Conservation (phyloP, 2,113 vertebrate species). For the Carassius gibelio region DNA sequence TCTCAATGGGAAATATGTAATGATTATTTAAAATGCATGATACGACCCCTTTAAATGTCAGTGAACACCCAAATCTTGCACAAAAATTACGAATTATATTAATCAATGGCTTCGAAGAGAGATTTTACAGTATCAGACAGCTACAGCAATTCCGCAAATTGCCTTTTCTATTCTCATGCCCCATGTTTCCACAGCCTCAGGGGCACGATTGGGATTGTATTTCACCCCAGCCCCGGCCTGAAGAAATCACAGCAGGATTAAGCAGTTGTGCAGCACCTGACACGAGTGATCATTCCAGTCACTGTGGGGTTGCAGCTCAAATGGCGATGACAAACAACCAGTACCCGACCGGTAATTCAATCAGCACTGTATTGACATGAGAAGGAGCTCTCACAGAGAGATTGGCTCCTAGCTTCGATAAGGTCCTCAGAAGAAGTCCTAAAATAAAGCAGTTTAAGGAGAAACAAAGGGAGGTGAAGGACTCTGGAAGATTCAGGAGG, state of each 20-base stretch:
- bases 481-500: background rate
- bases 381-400: conserved; percentile 8
- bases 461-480: conserved; percentile 14
- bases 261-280: conserved; percentile 60
- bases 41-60: background rate
- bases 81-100: background rate
- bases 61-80: background rate
- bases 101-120: background rate
- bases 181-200: background rate
- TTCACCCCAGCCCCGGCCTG: conserved; percentile 40
- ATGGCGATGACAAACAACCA: conserved; percentile 56
- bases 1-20: background rate
- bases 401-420: conserved; percentile 7
- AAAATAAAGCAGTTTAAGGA: conserved; percentile 23
- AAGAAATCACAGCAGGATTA: conserved; percentile 56
- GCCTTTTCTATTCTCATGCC: conserved; percentile 11
- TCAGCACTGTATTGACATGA: conserved; percentile 15
- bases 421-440: background rate
- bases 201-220: conserved; percentile 36
- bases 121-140: background rate
- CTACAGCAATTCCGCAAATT: background rate
- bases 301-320: conserved; percentile 40
- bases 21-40: background rate
- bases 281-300: conserved; percentile 55
- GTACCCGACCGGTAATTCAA: conserved; percentile 50